Conservation (phyloP, 1,140 invertebrate genomes). For the Chironomus tepperi region DNA sequence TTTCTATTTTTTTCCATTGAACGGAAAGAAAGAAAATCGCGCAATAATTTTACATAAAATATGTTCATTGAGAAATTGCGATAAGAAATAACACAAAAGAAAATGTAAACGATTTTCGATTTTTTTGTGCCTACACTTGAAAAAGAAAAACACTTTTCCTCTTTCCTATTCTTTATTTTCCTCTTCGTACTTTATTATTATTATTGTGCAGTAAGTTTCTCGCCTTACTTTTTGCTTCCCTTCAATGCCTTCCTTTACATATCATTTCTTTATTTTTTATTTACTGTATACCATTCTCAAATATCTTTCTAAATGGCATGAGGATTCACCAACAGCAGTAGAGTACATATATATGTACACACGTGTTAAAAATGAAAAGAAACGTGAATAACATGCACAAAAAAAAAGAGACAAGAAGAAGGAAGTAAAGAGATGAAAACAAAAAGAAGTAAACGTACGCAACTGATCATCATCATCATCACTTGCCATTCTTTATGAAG, state of each 20-base stretch:
- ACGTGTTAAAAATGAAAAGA: not conserved
- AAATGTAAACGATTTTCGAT: slow-evolving; percentile 19
- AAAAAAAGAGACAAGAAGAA: not conserved
- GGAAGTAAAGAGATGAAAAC: no score
- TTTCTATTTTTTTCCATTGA: not conserved
- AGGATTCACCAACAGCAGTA: not conserved
- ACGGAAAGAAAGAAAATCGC: not conserved
- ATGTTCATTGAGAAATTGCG: slow-evolving; percentile 11
- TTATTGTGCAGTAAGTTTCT: not conserved
- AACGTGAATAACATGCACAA: not conserved
- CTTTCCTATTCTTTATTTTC: not conserved
- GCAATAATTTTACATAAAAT: slow-evolving; percentile 5
- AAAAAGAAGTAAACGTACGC: not conserved
- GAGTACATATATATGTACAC: not conserved
- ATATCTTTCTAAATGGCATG: not conserved
- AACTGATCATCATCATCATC: slow-evolving; percentile 12
- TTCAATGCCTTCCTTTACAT: not conserved
- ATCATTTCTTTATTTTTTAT: not conserved
- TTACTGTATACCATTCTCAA: not conserved
- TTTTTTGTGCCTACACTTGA: not conserved
- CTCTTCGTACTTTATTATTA: no score
- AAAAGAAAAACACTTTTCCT: not conserved
- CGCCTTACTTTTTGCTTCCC: not conserved
- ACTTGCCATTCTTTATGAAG: not conserved
- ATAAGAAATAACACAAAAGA: not conserved